Base-by-base conservation (phyloP, 2,797 vertebrate genomes). In the Rallus crepitans region DNA sequence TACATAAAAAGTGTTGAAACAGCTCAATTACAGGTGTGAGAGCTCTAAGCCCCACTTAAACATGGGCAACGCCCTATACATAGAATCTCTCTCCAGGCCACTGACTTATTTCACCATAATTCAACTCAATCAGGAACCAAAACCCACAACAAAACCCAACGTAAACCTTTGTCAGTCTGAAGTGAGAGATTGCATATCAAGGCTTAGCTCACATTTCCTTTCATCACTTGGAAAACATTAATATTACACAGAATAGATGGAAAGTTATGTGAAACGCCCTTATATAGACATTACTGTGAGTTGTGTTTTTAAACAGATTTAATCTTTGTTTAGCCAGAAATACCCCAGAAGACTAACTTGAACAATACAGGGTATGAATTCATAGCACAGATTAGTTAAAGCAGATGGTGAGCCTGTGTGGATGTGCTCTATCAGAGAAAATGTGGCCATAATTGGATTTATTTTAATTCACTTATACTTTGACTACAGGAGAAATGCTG, bases 271-370 rank as follows among this genome's bases (percentile, higher is more conserved):
- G 39, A 60, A 94, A 45, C n/a, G 72, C 20, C 48, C 72, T 57
- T 69, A 55, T 10, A 25, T 33, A 87, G 64, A 39, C 73, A 42
- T 73, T 72, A 56, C n/a, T 37, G 70, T 82, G 95, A 93, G 89
- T 79, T 47, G n/a, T 66, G 42, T 53, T 93, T 91, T 84, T 60
- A 35, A 95, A 63, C 42, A 70, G 63, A 73, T 94, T 94, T 95
- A 84, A 92, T 91, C 39, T 79, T 79, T 95, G 66, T 96, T 97
- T 95, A 84, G 33, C 24, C 83, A 86, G 65, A 94, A 93, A 71
- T 48, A 76, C 66, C 88, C 73, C 81, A 93, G 60, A 93, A 96
- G 90, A 90, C 42, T 60, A 31, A 76, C 55, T 59, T 42, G 59
- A 92, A 84, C 88, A 92, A 76, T 39, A 24, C 39, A 79, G 55